These are phyloP conservation scores for Hiodon tergisus DNA, from an alignment of 2,113 vertebrate genomes.

Conservation along the genomic window DNA sequence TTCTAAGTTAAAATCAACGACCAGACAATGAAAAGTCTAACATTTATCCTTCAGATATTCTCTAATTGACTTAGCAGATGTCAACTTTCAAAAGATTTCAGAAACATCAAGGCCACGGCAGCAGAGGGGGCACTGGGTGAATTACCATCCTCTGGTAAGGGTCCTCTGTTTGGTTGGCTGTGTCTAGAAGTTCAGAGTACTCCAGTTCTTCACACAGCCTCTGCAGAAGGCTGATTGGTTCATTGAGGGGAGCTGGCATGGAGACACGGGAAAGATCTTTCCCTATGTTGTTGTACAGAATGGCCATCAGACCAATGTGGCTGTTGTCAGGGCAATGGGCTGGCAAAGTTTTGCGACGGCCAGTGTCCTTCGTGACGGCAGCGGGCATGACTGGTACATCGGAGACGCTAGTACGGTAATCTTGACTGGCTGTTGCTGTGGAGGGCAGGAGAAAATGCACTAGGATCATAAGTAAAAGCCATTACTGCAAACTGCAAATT, in stretches of 20 bases:
- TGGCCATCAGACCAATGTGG: constrained; percentile 81
- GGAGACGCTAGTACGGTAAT: constrained; percentile 55
- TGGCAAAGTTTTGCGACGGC: constrained; percentile 66
- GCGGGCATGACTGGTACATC: constrained; percentile 28
- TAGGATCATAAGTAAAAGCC: neutral
- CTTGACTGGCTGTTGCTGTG: constrained; percentile 45
- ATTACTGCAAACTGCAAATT: neutral
- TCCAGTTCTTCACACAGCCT: constrained; percentile 84
- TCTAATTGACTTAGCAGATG: too few species aligned
- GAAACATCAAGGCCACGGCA: neutral
- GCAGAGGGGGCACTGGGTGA: neutral
- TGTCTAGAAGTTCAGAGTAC: constrained; percentile 76
- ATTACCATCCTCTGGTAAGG: constrained; percentile 81
- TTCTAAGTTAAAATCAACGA: neutral
- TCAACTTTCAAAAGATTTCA: too few species aligned
- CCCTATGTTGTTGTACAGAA: constrained; percentile 87
- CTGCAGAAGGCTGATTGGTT: constrained; percentile 79
- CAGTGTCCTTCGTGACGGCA: constrained; percentile 36
- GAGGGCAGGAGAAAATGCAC: neutral
- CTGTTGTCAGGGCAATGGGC: constrained; percentile 63
- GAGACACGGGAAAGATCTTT: constrained; percentile 87
- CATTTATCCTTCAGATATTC: too few species aligned
- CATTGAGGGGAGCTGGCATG: constrained; percentile 81
- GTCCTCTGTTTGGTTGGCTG: constrained; percentile 67
- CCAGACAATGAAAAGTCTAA: neutral